Evolutionary conservation across 2,797 vertebrate genomes (phyloP), one percentile per base, ranked within the genome.

Genomic region (Hypotaenidia okinawae): DNA sequence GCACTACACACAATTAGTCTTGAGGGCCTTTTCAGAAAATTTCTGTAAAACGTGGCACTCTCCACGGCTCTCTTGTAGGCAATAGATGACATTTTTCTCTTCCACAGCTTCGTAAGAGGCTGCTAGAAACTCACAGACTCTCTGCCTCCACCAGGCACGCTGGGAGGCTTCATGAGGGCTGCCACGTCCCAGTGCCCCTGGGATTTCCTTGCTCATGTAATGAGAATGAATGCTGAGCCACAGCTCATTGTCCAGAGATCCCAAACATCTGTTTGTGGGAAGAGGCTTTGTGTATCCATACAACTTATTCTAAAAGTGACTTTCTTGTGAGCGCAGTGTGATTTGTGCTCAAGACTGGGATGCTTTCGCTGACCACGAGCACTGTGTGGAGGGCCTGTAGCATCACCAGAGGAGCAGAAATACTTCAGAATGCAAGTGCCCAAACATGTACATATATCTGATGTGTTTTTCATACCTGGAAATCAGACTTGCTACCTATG

Each of bases 261-360:
- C 43, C 77, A 78, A 67, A 89, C 78, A 90, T 92, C 87, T 95
- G 84, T 79, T 84, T 94, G 92, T 88, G 66, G 89, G 45, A 80
- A 84, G 66, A 84, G 11, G 55, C 32, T 94, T 90, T 94, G 43
- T 64, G 45, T 74, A 80, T n/a, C 54, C 35, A 13, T n/a, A 63
- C 43, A 63, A 55, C 16, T 86, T 47, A 52, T 52, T 93, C 49
- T 75, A 85, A 80, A 94, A 85, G 8, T 41, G 69, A 88, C 79
- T 95, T 89, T 64, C 49, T 49, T 80, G 72, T 91, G 82, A 94
- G 51, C 30, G 64, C 30, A 37, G 21, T 49, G 30, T 74, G 49
- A 72, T 67, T 89, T 87, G 21, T 70, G 32, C 33, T 78, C 47
- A 37, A 72, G 57, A 28, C n/a, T 55, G 86, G 45, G 45, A 68